Conservation (phyloP, 2,113 vertebrate genomes). For the Athene cunicularia region DNA sequence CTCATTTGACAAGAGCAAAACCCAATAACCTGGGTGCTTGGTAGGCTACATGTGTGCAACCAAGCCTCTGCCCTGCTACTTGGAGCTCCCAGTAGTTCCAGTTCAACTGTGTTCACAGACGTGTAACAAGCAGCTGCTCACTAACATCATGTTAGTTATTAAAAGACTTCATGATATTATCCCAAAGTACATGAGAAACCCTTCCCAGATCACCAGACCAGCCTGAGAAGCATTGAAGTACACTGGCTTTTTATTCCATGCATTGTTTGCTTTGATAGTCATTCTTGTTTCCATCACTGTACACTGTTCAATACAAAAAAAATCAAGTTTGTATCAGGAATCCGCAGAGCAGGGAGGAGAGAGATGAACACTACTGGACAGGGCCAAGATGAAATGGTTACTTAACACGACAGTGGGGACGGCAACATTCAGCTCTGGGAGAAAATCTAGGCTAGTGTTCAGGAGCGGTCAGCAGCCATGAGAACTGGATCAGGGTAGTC, state of each 20-base stretch:
- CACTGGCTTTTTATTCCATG: conserved; percentile 97
- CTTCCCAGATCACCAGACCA: conserved; percentile 37
- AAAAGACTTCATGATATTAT: background rate
- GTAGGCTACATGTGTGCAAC: rapidly evolving
- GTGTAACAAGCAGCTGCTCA: background rate
- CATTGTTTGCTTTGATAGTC: conserved; percentile 90
- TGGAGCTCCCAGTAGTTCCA: background rate
- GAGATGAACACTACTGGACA: conserved; percentile 58
- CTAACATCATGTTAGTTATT: too few relatives aligned
- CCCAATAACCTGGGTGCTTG: background rate
- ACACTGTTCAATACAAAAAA: conserved; percentile 80
- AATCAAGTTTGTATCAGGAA: conserved; percentile 67
- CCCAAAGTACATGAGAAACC: background rate
- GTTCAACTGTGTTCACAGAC: background rate
- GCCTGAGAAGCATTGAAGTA: conserved; percentile 77
- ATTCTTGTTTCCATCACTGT: conserved; percentile 83
- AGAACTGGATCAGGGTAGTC: background rate
- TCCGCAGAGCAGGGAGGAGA: conserved; percentile 4
- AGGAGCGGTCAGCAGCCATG: conserved; percentile 48
- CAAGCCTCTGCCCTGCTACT: background rate
- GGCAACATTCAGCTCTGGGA: conserved; percentile 58
- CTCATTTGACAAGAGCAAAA: background rate
- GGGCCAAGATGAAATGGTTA: conserved; percentile 61
- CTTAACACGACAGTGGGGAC: conserved; percentile 58
- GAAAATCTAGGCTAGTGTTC: conserved; percentile 47